Evolutionary conservation across 2,113 vertebrate species (phyloP).

Genomic region (Pterocles burchelli): DNA sequence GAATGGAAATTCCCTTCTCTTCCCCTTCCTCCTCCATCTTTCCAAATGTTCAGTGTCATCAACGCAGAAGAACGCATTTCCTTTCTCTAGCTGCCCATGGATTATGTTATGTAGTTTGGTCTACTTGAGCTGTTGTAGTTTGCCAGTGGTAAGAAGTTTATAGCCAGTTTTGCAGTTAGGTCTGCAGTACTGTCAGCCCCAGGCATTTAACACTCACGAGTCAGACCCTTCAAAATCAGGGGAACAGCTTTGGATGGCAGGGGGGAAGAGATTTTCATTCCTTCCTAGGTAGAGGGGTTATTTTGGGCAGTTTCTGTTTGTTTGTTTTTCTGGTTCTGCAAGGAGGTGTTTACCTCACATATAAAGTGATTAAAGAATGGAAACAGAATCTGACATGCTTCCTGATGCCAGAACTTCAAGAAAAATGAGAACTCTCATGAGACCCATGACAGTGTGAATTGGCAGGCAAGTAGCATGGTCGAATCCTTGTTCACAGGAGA

Average conservation of each 20-base stretch:
- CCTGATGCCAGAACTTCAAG: background rate
- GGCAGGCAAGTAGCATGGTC: background rate
- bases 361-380: background rate
- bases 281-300: background rate
- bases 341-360: background rate
- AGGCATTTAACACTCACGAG: fast-evolving
- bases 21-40: background rate
- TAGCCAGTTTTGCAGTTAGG: background rate
- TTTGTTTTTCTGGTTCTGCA: background rate
- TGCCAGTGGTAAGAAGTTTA: background rate
- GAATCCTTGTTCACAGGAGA: background rate
- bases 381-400: background rate
- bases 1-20: slow-evolving; percentile 11
- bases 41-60: background rate
- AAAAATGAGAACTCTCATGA: background rate
- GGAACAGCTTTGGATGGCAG: background rate
- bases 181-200: background rate
- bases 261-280: background rate
- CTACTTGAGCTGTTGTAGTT: background rate
- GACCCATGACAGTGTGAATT: background rate
- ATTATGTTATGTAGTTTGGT: background rate
- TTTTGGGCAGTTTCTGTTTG: background rate
- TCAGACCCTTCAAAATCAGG: background rate
- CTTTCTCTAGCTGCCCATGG: background rate
- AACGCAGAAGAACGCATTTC: background rate